A percentile compares a stretch with the other conserved stretches of the same genome.
Evolutionary conservation across 2,888 invertebrate species (phyloP).

Genomic region (Drosophila lacicola): DNA sequence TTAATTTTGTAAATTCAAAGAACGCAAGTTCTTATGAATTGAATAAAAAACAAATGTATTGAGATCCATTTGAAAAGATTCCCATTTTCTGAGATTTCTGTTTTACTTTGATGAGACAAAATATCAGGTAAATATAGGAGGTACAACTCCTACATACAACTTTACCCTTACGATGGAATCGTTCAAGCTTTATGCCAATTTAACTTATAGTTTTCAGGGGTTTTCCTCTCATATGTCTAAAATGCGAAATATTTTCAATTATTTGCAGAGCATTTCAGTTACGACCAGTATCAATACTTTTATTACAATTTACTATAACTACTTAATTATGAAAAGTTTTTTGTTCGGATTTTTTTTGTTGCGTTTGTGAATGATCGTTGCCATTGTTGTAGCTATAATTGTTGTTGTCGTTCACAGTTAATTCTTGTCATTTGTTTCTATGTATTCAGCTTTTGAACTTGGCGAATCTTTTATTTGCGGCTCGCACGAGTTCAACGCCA

Average conservation of each 20-base stretch:
- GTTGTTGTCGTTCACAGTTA: slow-evolving; percentile 48
- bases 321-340: slow-evolving; percentile 51
- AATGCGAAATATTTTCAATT: slow-evolving; percentile 11
- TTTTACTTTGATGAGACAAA: neutral
- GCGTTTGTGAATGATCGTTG: slow-evolving; percentile 14
- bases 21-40: too few species aligned
- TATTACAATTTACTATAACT: slow-evolving; percentile 23
- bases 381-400: slow-evolving; percentile 23
- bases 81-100: too few species aligned
- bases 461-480: slow-evolving; percentile 44
- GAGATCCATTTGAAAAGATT: too few species aligned
- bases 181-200: slow-evolving; percentile 20
- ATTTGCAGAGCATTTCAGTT: slow-evolving; percentile 36
- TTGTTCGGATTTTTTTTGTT: slow-evolving; percentile 2
- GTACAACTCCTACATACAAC: slow-evolving; percentile 4
- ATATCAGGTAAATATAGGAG: neutral
- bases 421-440: slow-evolving; percentile 47
- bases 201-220: neutral
- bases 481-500: slow-evolving; percentile 58
- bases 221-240: neutral
- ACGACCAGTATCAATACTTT: slow-evolving; percentile 30
- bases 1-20: too few species aligned
- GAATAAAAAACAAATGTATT: too few species aligned
- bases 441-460: slow-evolving; percentile 40
- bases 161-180: slow-evolving; percentile 3